These are phyloP conservation scores for Reticulitermes lucifugus DNA, from an alignment of 2,888 invertebrate genomes.

Conservation along the genomic window DNA sequence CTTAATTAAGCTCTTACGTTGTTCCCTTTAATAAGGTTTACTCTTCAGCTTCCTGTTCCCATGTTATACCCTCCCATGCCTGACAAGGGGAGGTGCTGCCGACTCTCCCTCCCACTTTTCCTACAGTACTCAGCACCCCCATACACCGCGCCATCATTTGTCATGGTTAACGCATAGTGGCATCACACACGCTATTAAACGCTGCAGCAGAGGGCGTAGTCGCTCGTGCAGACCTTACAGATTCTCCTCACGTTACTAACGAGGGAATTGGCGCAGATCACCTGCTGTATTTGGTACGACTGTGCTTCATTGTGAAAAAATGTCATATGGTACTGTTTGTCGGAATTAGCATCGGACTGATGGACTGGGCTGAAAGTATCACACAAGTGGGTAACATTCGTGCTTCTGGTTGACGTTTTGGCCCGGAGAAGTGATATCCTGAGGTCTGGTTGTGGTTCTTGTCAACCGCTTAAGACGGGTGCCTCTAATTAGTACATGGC, in stretches of 20 bases:
- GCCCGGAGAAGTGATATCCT: too few relatives aligned
- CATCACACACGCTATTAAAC: conserved; percentile 31
- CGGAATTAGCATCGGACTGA: too few relatives aligned
- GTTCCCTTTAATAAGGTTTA: conserved; percentile 26
- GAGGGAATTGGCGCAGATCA: conserved; percentile 1
- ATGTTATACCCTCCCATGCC: conserved; percentile 10
- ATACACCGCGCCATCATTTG: conserved; percentile 22
- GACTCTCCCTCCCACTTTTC: not conserved
- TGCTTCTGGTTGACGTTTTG: too few relatives aligned
- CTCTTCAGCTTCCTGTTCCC: conserved; percentile 19
- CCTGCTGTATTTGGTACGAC: not conserved
- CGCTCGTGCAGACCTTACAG: not conserved
- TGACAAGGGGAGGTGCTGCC: conserved; percentile 18
- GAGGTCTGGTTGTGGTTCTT: too few relatives aligned
- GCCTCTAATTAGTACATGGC: too few relatives aligned
- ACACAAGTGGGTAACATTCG: too few relatives aligned
- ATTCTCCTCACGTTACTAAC: not conserved
- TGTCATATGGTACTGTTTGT: too few relatives aligned
- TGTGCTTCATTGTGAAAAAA: not conserved
- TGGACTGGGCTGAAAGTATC: too few relatives aligned
- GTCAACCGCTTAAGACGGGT: too few relatives aligned
- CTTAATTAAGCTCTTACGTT: not conserved
- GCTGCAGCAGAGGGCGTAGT: conserved; percentile 14
- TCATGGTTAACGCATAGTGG: conserved; percentile 29
- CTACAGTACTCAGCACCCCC: not conserved